Base-by-base conservation (phyloP, 2,888 invertebrate species). In the Seladonia tumulorum region DNA sequence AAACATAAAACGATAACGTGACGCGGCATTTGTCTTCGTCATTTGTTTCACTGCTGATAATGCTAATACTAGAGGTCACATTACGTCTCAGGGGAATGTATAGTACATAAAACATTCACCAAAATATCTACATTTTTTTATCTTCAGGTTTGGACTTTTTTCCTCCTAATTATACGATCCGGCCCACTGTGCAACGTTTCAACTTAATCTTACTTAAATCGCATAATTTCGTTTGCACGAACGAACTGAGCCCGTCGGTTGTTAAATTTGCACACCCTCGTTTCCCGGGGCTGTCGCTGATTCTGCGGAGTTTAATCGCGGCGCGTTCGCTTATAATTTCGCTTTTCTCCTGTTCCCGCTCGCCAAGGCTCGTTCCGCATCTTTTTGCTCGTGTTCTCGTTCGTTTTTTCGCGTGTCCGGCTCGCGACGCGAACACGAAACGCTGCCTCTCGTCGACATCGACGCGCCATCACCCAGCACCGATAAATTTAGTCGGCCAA, bases 401-500 rank as follows among this genome's bases (percentile, higher is more conserved):
- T 57, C 70, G 76, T 79, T 82, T 88, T 47, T 82, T 82, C 63
- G 82, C 83, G 81, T 81, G 73, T 79, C 84, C 77, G 81, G 80
- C 79, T 66, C 39, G 72, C 81, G 78, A 80, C 80, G 22, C 47
- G 76, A 75, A 86, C 84, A 79, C 80, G 83, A 75, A 80, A 85
- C 76, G 70, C 81, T 71, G 83, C 82, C 82, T 83, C 87, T 80
- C 83, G 83, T 85, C 88, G 88, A 86, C 83, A 87, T 85, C 89
- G 89, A 86, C 85, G 80, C 83, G 78, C 84, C 84, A 74, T 79
- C 85, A 85, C 68, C 71, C 66, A 16, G 35, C 39, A 81, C 29
- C 89, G 90, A 88, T 90, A 90, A 90, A 90, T 88, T 89, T 83
- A 86, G 88, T 82, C 82, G 76, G 76, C 70, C 79, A 83, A 86